Percentiles rank a stretch among this genome's conserved stretches.
These are phyloP conservation scores for Diprion similis DNA, from an alignment of 1,140 invertebrate species.

Conservation along the genomic window DNA sequence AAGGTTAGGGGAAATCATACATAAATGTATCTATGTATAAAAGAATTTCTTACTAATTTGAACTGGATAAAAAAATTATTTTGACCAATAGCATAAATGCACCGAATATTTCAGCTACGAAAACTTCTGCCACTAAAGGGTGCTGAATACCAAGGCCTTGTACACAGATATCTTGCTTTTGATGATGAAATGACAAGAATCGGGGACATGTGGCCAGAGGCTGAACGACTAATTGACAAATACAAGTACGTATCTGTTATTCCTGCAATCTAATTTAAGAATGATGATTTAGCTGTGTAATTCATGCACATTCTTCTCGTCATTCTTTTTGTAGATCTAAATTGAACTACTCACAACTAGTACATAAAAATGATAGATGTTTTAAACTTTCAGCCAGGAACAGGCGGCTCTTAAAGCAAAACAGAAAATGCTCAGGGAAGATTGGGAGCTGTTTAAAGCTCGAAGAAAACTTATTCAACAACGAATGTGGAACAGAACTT, in stretches of 20 bases:
- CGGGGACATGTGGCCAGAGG: conserved; percentile 66
- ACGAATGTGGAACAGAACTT: conserved; percentile 48
- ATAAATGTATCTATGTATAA: conserved; percentile 14
- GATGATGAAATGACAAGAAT: conserved; percentile 71
- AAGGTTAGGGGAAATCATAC: conserved; percentile 8
- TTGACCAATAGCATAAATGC: too few relatives aligned
- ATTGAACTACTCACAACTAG: not conserved
- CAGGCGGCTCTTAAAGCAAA: conserved; percentile 62
- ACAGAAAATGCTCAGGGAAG: conserved; percentile 64
- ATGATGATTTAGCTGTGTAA: not conserved
- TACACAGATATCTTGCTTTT: conserved; percentile 67
- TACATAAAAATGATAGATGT: not conserved
- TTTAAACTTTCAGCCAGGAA: conserved; percentile 46
- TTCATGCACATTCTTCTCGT: conserved; percentile 14
- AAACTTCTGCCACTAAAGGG: conserved; percentile 57
- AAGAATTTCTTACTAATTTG: conserved; percentile 9
- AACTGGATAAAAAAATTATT: too few relatives aligned
- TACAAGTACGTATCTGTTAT: conserved; percentile 59
- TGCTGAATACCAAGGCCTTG: conserved; percentile 62
- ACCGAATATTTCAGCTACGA: conserved; percentile 48
- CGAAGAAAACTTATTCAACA: conserved; percentile 62
- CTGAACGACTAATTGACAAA: conserved; percentile 67
- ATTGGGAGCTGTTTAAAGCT: conserved; percentile 65
- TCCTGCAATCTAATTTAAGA: conserved; percentile 8
- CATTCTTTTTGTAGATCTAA: not conserved